These are phyloP conservation scores for Adelosebastes latens DNA, from an alignment of 2,797 vertebrate species.

Conservation along the genomic window DNA sequence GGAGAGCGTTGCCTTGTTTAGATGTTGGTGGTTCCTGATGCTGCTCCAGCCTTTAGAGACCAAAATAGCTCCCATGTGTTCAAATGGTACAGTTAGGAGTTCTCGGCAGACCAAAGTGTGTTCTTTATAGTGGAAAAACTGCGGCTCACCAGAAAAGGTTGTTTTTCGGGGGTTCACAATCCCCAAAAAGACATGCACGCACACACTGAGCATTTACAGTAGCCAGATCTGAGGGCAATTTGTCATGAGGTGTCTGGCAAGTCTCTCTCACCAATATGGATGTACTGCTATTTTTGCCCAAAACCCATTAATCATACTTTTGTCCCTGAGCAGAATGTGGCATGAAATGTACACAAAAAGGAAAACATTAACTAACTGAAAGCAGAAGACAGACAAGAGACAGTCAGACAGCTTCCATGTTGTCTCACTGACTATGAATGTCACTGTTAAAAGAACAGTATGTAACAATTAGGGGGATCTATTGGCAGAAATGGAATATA, in stretches of 20 bases:
- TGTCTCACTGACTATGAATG: no score
- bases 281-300: slow-evolving; percentile 22
- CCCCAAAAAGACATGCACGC: not conserved
- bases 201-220: slow-evolving; percentile 35
- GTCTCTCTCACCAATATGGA: slow-evolving; percentile 16
- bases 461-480: not conserved
- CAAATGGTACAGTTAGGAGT: slow-evolving; percentile 35
- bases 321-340: slow-evolving; percentile 29
- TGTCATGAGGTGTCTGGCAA: slow-evolving; percentile 23
- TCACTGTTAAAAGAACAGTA: not conserved
- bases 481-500: not conserved
- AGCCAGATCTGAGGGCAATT: slow-evolving; percentile 28
- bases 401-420: slow-evolving; percentile 3
- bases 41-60: slow-evolving; percentile 44
- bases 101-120: slow-evolving; percentile 47
- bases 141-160: slow-evolving; percentile 27
- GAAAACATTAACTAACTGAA: slow-evolving; percentile 21
- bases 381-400: slow-evolving; percentile 24
- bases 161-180: slow-evolving; percentile 3
- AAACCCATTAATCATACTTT: slow-evolving; percentile 46
- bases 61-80: slow-evolving; percentile 68
- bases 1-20: slow-evolving; percentile 65
- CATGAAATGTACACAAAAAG: slow-evolving; percentile 43
- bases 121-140: slow-evolving; percentile 55
- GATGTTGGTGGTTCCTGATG: slow-evolving; percentile 59